phyloP scores from a whole-genome alignment of 1,140 invertebrate species.

The Ruditapes philippinarum region DNA sequence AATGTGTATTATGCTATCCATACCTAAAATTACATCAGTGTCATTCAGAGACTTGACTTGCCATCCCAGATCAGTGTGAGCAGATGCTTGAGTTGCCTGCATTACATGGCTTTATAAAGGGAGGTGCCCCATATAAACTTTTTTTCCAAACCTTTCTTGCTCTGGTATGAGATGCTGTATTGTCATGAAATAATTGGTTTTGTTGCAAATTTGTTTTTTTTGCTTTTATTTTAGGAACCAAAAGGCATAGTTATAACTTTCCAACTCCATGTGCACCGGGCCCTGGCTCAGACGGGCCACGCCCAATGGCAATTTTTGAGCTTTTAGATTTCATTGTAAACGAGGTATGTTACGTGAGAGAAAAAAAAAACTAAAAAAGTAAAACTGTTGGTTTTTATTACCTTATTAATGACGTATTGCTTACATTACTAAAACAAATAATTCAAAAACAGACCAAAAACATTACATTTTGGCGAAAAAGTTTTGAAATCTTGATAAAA shows the following conservation, averaged over 20 bases:
- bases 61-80: not conserved
- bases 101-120: constrained; percentile 21
- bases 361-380: too few species aligned
- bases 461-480: not conserved
- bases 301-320: constrained; percentile 99
- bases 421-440: constrained; percentile 12
- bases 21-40: not conserved
- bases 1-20: not conserved
- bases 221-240: constrained; percentile 82
- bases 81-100: constrained; percentile 38
- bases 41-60: constrained; percentile 13
- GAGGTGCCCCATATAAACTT: not conserved
- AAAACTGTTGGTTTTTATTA: constrained; percentile 27
- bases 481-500: not conserved
- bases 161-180: constrained; percentile 49
- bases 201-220: constrained; percentile 71
- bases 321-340: constrained; percentile 99
- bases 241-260: constrained; percentile 83
- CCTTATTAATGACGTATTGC: not conserved
- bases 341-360: constrained; percentile 89
- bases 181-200: constrained; percentile 62
- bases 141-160: constrained; percentile 27
- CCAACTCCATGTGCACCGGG: constrained; percentile 81
- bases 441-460: not conserved
- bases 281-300: constrained; percentile 86